A percentile compares a stretch with the other conserved stretches of the same genome.
Conservation (phyloP, 1,140 invertebrate genomes). For the Caenorhabditis tropicalis region DNA sequence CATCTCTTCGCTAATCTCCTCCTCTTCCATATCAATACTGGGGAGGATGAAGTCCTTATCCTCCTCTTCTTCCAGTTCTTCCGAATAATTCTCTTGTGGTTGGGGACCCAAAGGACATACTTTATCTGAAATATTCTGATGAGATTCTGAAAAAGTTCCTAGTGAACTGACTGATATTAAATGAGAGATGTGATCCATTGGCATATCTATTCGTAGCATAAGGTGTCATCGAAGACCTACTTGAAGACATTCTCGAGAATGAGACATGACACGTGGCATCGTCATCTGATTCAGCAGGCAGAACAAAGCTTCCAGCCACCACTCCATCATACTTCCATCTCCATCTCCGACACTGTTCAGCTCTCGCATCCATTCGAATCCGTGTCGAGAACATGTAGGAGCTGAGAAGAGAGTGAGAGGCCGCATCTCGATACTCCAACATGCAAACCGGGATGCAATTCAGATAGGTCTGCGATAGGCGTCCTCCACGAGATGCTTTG, state of each 20-base stretch:
- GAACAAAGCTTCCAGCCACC: not conserved
- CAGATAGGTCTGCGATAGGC: slow-evolving; percentile 75
- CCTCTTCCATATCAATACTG: slow-evolving; percentile 18
- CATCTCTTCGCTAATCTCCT: slow-evolving; percentile 27
- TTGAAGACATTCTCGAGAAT: slow-evolving; percentile 61
- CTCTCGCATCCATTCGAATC: slow-evolving; percentile 60
- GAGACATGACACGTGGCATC: slow-evolving; percentile 47
- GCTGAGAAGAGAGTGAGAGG: slow-evolving; percentile 48
- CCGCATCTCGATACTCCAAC: slow-evolving; percentile 54
- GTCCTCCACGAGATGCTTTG: not conserved
- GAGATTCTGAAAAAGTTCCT: slow-evolving; percentile 23
- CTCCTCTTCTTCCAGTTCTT: slow-evolving; percentile 35
- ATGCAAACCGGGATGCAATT: slow-evolving; percentile 79
- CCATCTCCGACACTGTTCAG: slow-evolving; percentile 49
- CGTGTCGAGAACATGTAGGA: slow-evolving; percentile 58
- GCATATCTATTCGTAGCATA: slow-evolving; percentile 60
- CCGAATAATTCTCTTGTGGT: not conserved
- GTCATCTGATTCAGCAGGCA: not conserved
- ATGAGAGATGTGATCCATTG: slow-evolving; percentile 63
- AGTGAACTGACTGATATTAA: not conserved
- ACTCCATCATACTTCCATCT: slow-evolving; percentile 49
- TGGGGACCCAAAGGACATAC: slow-evolving; percentile 18
- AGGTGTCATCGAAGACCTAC: slow-evolving; percentile 60
- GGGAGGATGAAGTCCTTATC: slow-evolving; percentile 49
- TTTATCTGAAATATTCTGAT: slow-evolving; percentile 39